Percentiles rank a stretch among this genome's conserved stretches.
These are phyloP conservation scores for Elaeidobius kamerunicus DNA, from an alignment of 2,888 invertebrate species.

Conservation along the genomic window DNA sequence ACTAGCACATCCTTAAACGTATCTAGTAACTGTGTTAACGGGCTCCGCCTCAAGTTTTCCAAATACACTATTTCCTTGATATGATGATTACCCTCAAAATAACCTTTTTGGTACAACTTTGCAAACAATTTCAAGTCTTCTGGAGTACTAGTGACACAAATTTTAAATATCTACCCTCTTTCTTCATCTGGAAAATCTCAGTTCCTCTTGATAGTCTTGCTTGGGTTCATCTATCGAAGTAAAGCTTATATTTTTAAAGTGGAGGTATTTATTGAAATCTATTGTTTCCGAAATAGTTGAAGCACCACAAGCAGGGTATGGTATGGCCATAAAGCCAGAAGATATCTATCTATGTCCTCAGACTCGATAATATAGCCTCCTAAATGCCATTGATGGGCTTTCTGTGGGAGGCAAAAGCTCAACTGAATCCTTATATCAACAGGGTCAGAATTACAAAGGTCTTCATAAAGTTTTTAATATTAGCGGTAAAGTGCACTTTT, in stretches of 20 bases:
- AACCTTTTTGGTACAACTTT: conserved; percentile 64
- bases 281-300: conserved; percentile 47
- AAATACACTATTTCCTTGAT: conserved; percentile 97
- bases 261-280: conserved; percentile 39
- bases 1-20: conserved; percentile 91
- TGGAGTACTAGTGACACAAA: conserved; percentile 71
- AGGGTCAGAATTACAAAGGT: conserved; percentile 66
- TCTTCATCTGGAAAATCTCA: conserved; percentile 65
- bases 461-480: conserved; percentile 81
- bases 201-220: conserved; percentile 58
- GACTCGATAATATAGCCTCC: conserved; percentile 78
- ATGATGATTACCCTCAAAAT: conserved; percentile 90
- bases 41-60: conserved; percentile 87
- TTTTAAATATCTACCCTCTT: conserved; percentile 62
- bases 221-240: conserved; percentile 54
- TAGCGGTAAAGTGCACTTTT: conserved; percentile 75
- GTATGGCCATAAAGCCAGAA: conserved; percentile 83
- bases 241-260: conserved; percentile 47
- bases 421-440: conserved; percentile 80
- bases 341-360: conserved; percentile 79
- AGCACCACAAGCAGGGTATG: conserved; percentile 72
- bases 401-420: conserved; percentile 92
- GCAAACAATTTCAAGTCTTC: conserved; percentile 75
- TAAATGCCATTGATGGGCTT: conserved; percentile 85
- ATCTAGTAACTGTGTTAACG: conserved; percentile 86